These are phyloP conservation scores for Empis livida DNA, from an alignment of 2,888 invertebrate species.

Conservation along the genomic window DNA sequence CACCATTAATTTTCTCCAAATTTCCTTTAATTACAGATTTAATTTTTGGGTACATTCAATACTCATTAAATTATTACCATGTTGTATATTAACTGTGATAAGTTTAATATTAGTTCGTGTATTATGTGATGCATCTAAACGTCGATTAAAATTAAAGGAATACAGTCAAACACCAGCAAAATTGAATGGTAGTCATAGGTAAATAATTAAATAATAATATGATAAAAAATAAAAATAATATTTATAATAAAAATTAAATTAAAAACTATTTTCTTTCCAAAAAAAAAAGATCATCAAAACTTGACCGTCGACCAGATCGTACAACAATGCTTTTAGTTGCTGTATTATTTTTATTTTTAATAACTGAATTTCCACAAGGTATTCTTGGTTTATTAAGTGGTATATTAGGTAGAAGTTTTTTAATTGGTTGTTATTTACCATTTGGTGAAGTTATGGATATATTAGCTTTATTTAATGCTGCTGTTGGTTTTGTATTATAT, in stretches of 20 bases:
- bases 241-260: too few species aligned
- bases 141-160: slow-evolving; percentile 55
- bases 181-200: slow-evolving; percentile 18
- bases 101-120: slow-evolving; percentile 51
- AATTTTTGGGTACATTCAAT: slow-evolving; percentile 70
- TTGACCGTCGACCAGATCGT: slow-evolving; percentile 66
- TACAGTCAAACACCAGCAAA: slow-evolving; percentile 40
- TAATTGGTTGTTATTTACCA: slow-evolving; percentile 62
- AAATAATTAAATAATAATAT: neutral
- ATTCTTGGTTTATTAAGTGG: slow-evolving; percentile 59
- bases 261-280: too few species aligned
- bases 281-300: slow-evolving; percentile 32
- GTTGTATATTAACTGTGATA: slow-evolving; percentile 54
- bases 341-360: slow-evolving; percentile 69
- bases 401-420: slow-evolving; percentile 56
- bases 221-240: too few species aligned
- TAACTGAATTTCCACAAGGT: slow-evolving; percentile 82
- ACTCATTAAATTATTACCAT: slow-evolving; percentile 61
- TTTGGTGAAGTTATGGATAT: slow-evolving; percentile 84
- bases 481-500: slow-evolving; percentile 86
- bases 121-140: slow-evolving; percentile 58
- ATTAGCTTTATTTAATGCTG: slow-evolving; percentile 77
- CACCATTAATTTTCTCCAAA: too few species aligned
- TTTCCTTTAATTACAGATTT: slow-evolving; percentile 26
- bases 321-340: slow-evolving; percentile 84